Percentiles rank a stretch among this genome's conserved stretches.
phyloP scores from a whole-genome alignment of 2,888 invertebrate genomes.

The Nymphalis urticae region DNA sequence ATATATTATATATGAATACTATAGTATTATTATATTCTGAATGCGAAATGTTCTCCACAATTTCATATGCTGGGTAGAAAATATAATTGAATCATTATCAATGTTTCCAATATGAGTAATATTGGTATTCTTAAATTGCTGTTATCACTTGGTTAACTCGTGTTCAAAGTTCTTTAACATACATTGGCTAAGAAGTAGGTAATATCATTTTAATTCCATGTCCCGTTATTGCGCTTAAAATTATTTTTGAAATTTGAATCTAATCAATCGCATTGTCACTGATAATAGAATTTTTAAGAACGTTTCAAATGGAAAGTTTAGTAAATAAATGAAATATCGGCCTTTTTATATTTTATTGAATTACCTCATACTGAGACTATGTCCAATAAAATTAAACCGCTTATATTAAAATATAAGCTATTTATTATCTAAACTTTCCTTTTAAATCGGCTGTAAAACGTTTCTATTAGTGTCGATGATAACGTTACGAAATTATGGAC shows the following conservation, averaged over 20 bases:
- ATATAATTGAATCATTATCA: too few species aligned
- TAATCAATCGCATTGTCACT: neutral
- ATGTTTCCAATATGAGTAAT: too few species aligned
- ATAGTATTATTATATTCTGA: too few species aligned
- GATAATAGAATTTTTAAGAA: neutral
- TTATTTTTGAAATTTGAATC: neutral
- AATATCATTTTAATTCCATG: too few species aligned
- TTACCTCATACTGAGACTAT: neutral
- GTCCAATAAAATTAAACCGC: conserved; percentile 2
- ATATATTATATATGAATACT: neutral
- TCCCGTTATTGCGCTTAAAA: too few species aligned
- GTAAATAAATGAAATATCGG: neutral
- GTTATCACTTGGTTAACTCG: too few species aligned
- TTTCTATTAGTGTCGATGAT: neutral
- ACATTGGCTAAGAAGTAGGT: too few species aligned
- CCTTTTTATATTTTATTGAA: neutral
- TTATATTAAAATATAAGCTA: neutral
- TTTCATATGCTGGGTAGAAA: too few species aligned
- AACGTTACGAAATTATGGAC: neutral
- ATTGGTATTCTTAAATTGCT: too few species aligned
- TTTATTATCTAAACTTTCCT: conserved; percentile 4
- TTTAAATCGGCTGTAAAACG: neutral
- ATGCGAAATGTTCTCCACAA: too few species aligned
- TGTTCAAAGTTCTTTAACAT: too few species aligned
- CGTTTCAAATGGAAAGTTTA: neutral